These are phyloP conservation scores for Monopterus albus DNA, from an alignment of 2,113 vertebrate genomes.

Conservation along the genomic window DNA sequence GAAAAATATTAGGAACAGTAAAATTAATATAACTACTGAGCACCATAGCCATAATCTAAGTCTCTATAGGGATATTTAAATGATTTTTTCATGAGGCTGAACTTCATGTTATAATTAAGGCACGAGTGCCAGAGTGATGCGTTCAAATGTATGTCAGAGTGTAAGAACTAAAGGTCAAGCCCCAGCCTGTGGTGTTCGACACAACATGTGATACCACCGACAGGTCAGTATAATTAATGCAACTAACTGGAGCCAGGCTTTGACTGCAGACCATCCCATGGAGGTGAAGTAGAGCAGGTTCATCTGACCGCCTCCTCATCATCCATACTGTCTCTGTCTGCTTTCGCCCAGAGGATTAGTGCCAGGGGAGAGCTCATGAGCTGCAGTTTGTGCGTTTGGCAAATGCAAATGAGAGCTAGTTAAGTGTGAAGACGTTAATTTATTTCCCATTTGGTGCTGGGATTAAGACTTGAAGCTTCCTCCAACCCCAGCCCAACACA, in stretches of 20 bases:
- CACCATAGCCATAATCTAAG: not conserved
- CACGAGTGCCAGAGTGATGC: not conserved
- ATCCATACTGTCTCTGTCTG: slow-evolving; percentile 67
- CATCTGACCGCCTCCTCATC: slow-evolving; percentile 35
- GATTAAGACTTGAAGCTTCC: slow-evolving; percentile 88
- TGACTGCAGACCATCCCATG: slow-evolving; percentile 17
- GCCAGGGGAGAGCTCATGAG: slow-evolving; percentile 75
- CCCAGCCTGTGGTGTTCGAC: not conserved
- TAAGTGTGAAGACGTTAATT: slow-evolving; percentile 91
- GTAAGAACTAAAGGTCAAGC: slow-evolving; percentile 5
- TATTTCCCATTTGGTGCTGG: slow-evolving; percentile 88
- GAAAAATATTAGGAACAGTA: too few relatives aligned
- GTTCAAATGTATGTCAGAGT: too few relatives aligned
- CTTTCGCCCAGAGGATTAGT: slow-evolving; percentile 81
- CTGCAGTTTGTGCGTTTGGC: slow-evolving; percentile 73
- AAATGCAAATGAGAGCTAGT: slow-evolving; percentile 88
- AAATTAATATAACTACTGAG: too few relatives aligned
- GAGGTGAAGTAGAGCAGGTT: slow-evolving; percentile 48
- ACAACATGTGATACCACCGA: slow-evolving; percentile 7
- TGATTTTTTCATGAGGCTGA: not conserved
- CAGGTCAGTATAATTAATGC: slow-evolving; percentile 37
- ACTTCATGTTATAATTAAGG: slow-evolving; percentile 17
- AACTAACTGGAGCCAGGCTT: not conserved
- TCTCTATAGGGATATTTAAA: not conserved
- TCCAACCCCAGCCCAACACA: slow-evolving; percentile 63